Evolutionary conservation across 1,140 invertebrate genomes (phyloP).

Genomic region (Ceratoteleas bidentatus): DNA sequence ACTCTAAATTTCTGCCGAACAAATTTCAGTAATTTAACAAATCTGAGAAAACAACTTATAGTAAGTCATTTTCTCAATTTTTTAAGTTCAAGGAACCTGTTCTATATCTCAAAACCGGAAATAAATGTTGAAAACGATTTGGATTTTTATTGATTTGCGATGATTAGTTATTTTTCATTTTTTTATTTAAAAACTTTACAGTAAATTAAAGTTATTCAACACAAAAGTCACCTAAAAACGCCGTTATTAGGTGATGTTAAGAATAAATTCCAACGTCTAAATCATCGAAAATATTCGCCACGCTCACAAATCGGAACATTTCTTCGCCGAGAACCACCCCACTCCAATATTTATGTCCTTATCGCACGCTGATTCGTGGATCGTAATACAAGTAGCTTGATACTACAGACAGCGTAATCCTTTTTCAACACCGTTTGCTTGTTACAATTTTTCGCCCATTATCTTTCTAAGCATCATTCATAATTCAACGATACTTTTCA

Average conservation of each 20-base stretch:
- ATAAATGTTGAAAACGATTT: no score
- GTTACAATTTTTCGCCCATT: constrained; percentile 50
- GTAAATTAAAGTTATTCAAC: no score
- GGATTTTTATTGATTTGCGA: no score
- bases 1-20: no score
- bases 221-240: no score
- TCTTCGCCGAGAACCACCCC: constrained; percentile 6
- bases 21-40: background rate
- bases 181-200: no score
- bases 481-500: no score
- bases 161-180: no score
- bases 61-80: no score
- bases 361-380: constrained; percentile 30
- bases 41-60: background rate
- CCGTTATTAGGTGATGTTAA: no score
- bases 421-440: constrained; percentile 72
- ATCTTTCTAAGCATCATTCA: no score
- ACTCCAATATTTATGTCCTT: constrained; percentile 36
- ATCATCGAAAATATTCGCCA: constrained; percentile 1
- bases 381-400: constrained; percentile 69
- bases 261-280: no score
- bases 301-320: background rate
- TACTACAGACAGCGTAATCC: constrained; percentile 58
- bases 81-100: background rate
- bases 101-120: background rate